Evolutionary conservation across 2,888 invertebrate genomes (phyloP), one percentile per base, ranked within the genome.

Genomic region (Andrena hattorfiana): DNA sequence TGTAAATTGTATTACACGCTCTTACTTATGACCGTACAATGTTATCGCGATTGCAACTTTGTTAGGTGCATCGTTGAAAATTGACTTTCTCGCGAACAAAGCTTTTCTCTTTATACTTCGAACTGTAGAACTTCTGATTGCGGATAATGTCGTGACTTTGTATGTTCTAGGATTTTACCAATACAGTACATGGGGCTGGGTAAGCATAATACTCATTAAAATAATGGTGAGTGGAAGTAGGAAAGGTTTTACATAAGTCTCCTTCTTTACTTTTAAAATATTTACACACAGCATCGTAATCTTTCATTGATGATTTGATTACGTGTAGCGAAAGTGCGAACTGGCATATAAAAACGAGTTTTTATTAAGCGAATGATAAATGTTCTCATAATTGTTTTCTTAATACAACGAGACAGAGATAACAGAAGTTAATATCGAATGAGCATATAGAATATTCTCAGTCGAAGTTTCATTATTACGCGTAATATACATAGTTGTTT

Each of bases 101-200:
- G 42, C 42, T 42, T 16, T 13, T 42, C 16, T 16, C 16, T 4
- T 16, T 16, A 4, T 42, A 42, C 42, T 42, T 16, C 5, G 1
- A 42, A 42, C 13, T 4, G 42, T 42, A 42, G 42, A 42, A 42
- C 13, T 13, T 13, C 13, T 4, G 13, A 42, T 42, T 16, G 42
- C 42, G 1, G 13, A 42, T 42, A 42, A 42, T 64, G 69, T 76
- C 42, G 54, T 94, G 91, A 89, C 56, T 54, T 62, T 70, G 72
- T 78, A 69, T 75, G 83, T 89, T 85, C 23, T 86, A 94, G 94
- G 93, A 92, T 56, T 93, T 94, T 86, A 83, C 89, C 82, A 92
- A 90, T 89, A 89, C 93, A 88, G 92, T 92, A 82, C 92, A 93
- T 82, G 91, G 90, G 78, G 82, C 90, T 89, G 92, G 93, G 93